Evolutionary conservation across 2,113 vertebrate genomes (phyloP), one percentile per base, ranked within the genome.

Genomic region (Oncorhynchus mykiss): DNA sequence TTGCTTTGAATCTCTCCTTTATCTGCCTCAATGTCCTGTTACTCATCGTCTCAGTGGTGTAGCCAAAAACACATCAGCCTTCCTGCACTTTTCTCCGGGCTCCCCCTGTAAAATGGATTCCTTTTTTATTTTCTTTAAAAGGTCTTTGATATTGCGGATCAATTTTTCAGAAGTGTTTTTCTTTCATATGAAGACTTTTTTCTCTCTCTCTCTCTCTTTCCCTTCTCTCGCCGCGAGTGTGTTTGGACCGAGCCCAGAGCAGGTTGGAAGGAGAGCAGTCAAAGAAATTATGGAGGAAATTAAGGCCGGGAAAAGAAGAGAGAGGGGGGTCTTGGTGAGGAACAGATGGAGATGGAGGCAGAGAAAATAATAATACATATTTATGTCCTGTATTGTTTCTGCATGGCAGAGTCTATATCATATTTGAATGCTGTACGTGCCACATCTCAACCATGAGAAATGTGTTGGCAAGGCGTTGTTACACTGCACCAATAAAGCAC

Each of bases 301-400:
- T 68, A 39, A 78, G 62, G 29, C 29, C 45, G 22, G n/a, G 70
- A 64, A 82, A 73, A 73, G 34, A 39, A 7, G 25, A 72, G 68
- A 68, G 78, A 67, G 65, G 31, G 60, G 60, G 64, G 71, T 80
- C 72, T 74, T 71, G 16, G 3, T 54, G 51, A 62, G 65, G 85
- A 80, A 85, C 85, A 89, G 85, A 88, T 86, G 77, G 86, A 87
- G 86, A 85, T 79, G 77, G 78, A 77, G 62, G 82, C 86, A 49
- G 82, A 74, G 84, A 60, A 72, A 83, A 84, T 76, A 89, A 91
- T 92, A 89, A 91, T 92, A 89, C 88, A 93, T 92, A 93, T 93
- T 89, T 91, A 91, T 91, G 79, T 84, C 74, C 71, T 86, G 85
- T 91, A 88, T 91, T 89, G 88, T 91, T 90, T 88, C 87, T 90